Base-by-base conservation (phyloP, 2,113 vertebrate species). In the Pyrgilauda ruficollis region DNA sequence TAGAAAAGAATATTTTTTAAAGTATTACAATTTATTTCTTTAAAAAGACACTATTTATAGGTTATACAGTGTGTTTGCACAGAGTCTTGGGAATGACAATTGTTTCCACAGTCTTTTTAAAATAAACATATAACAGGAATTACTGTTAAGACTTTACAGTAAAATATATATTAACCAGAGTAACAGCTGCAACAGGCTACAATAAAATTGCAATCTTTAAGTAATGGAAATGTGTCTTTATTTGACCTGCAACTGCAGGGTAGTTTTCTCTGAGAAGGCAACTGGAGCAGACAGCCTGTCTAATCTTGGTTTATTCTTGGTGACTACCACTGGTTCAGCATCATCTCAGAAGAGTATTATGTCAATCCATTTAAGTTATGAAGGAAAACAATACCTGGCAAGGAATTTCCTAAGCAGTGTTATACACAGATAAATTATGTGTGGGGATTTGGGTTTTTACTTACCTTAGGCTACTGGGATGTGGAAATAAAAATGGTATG, bases 1-100 rank as follows among this genome's bases (percentile, higher is more conserved):
- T 99, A 77, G 86, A 97, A 96, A 91, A 94, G 59, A 76, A 17
- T 63, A 37, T 55, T 67, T 59, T 2, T 5, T 28, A 58, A 58
- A 84, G 63, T 72, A 58, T 21, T 90, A 46, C 13, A 44, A 49
- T 47, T 77, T 56, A 24, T 85, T 78, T 78, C 1, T 61, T 81
- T 72, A 17, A 81, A 80, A 87, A 87, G 1, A 14, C 23, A 62
- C 3, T 68, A 77, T 41, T 79, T 81, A 74, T 11, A 90, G 12
- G 27, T 44, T 80, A 67, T 9, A 47, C 15, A 72, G 28, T 9
- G 8, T 6, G 16, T 73, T 87, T 87, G 27, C 70, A 82, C 1
- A 27, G 9, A 13, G 22, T 68, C 1, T 1, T 28, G 41, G 56
- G 22, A 84, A 35, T 3, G 49, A 78, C 55, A 93, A 66, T 37